A percentile compares a stretch with the other conserved stretches of the same genome.
Evolutionary conservation across 2,888 invertebrate genomes (phyloP).

Genomic region (Norana najaformis): DNA sequence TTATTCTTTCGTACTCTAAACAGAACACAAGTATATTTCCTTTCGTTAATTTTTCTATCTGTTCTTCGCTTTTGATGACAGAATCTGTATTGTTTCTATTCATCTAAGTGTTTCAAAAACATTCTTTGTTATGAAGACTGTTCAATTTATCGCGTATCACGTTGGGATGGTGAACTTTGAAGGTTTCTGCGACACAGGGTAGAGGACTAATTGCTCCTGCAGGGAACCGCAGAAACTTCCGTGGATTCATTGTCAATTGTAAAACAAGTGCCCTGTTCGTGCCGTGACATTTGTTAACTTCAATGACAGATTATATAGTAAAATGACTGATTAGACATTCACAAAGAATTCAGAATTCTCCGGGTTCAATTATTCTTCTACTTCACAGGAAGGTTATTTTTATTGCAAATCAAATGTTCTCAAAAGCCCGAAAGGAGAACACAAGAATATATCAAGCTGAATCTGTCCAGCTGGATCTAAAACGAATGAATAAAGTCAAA

Average conservation of each 20-base stretch:
- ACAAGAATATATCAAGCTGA: neutral
- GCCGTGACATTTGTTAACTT: neutral
- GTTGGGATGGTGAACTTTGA: too few species aligned
- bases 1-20: too few species aligned
- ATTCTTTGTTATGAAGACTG: neutral
- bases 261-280: too few species aligned
- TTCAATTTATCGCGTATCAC: too few species aligned
- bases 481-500: neutral
- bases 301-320: neutral
- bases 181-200: too few species aligned
- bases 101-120: neutral
- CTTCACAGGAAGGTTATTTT: neutral
- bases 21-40: too few species aligned
- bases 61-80: neutral
- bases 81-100: neutral
- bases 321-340: neutral
- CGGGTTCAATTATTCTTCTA: neutral
- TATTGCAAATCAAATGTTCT: neutral
- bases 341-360: too few species aligned
- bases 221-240: too few species aligned
- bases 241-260: too few species aligned
- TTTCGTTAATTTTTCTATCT: neutral
- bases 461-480: neutral
- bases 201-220: too few species aligned
- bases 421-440: neutral